These are phyloP conservation scores for Brachynemurus nebulosus DNA, from an alignment of 2,888 invertebrate genomes.

Conservation along the genomic window DNA sequence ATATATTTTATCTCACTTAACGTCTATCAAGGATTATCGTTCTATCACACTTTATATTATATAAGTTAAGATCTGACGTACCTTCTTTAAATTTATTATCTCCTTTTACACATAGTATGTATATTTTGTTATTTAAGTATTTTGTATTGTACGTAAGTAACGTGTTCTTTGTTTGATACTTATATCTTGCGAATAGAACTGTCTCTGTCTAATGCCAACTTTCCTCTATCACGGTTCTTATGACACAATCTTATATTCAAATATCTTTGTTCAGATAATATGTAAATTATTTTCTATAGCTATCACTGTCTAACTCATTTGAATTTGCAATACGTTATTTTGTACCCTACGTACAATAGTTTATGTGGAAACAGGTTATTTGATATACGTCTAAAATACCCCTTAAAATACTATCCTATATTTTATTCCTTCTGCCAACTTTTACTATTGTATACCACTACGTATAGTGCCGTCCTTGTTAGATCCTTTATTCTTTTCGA, in stretches of 20 bases:
- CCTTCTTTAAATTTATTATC: conserved; percentile 3
- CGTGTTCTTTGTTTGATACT: neutral
- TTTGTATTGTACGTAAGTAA: neutral
- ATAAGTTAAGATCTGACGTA: neutral
- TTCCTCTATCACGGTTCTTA: neutral
- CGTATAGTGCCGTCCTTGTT: too few species aligned
- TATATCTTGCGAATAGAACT: neutral
- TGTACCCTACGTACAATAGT: too few species aligned
- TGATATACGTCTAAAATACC: too few species aligned
- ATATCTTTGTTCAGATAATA: neutral
- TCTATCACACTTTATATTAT: neutral
- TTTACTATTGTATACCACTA: too few species aligned
- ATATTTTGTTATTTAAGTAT: conserved; percentile 4
- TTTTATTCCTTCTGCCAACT: too few species aligned
- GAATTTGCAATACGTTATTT: too few species aligned
- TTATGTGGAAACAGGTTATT: too few species aligned
- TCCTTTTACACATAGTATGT: too few species aligned
- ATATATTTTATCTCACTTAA: conserved; percentile 6
- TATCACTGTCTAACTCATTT: too few species aligned
- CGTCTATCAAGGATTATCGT: conserved; percentile 4
- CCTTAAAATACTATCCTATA: too few species aligned
- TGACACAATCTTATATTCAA: neutral
- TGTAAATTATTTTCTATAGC: too few species aligned
- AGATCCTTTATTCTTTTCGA: too few species aligned
- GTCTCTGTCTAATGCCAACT: neutral